phyloP scores from a whole-genome alignment of 2,888 invertebrate species.

The Calameuta idolon region DNA sequence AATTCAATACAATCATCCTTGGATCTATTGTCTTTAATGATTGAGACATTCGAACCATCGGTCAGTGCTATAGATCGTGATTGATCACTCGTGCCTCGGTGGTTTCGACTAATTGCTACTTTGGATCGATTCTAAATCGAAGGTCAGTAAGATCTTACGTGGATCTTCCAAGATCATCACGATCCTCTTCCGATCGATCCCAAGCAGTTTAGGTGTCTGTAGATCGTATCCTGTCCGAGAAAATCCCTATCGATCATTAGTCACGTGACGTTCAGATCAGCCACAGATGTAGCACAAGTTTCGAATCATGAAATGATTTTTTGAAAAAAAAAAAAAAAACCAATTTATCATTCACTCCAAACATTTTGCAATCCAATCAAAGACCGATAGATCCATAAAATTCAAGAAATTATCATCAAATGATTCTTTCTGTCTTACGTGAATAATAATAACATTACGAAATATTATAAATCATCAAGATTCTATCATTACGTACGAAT shows the following conservation, averaged over 20 bases:
- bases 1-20: neutral
- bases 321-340: too few relatives aligned
- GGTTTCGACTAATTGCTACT: neutral
- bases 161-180: neutral
- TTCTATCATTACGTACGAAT: neutral
- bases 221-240: neutral
- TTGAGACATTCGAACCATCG: neutral
- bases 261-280: neutral
- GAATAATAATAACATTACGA: neutral
- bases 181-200: neutral
- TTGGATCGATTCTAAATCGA: neutral
- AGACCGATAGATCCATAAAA: conserved; percentile 28
- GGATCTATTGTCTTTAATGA: neutral
- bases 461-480: neutral
- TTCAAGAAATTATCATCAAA: neutral
- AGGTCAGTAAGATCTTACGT: neutral
- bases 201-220: neutral
- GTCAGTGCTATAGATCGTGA: neutral
- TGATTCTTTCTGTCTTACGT: neutral
- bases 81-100: neutral
- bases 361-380: neutral
- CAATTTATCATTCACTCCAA: neutral
- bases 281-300: neutral
- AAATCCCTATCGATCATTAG: neutral
- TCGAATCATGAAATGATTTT: neutral